Conservation (phyloP, 37 sponge, comb jelly and placozoan species). For the Halichondria panicea region DNA sequence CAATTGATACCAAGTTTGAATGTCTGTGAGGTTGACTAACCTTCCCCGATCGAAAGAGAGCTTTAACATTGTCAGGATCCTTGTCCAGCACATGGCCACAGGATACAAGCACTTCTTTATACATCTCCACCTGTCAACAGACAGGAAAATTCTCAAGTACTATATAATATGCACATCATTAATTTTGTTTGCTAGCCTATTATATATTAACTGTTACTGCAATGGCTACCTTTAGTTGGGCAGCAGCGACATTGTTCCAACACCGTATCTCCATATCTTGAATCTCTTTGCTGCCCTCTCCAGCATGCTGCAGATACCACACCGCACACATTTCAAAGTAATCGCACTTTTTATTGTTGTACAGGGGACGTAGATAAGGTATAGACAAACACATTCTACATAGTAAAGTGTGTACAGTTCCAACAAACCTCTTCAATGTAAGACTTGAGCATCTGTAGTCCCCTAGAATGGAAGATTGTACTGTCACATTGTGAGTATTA, state of each 20-base stretch:
- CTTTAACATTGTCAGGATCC: slow-evolving; percentile 72
- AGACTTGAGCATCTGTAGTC: slow-evolving; percentile 22
- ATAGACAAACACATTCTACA: not conserved
- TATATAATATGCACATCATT: not conserved
- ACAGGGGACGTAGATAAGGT: not conserved
- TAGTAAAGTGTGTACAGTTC: not conserved
- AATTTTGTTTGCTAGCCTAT: not conserved
- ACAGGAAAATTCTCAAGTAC: not conserved
- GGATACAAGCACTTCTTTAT: slow-evolving; percentile 51
- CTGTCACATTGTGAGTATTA: not conserved
- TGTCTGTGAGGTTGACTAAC: slow-evolving; percentile 33
- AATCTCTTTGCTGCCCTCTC: slow-evolving; percentile 6
- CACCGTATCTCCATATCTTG: slow-evolving; percentile 51
- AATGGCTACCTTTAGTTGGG: slow-evolving; percentile 73
- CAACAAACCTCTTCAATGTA: slow-evolving; percentile 23
- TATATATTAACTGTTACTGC: not conserved
- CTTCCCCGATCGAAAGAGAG: slow-evolving; percentile 70
- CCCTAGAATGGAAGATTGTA: slow-evolving; percentile 13
- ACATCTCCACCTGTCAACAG: slow-evolving; percentile 28
- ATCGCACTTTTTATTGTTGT: not conserved
- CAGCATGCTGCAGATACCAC: not conserved
- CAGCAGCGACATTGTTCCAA: slow-evolving; percentile 79
- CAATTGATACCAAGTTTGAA: too few species aligned
- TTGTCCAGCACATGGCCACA: slow-evolving; percentile 47
- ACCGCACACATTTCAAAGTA: not conserved